Conservation (phyloP, 2,113 vertebrate species). For the Ictidomys tridecemlineatus region DNA sequence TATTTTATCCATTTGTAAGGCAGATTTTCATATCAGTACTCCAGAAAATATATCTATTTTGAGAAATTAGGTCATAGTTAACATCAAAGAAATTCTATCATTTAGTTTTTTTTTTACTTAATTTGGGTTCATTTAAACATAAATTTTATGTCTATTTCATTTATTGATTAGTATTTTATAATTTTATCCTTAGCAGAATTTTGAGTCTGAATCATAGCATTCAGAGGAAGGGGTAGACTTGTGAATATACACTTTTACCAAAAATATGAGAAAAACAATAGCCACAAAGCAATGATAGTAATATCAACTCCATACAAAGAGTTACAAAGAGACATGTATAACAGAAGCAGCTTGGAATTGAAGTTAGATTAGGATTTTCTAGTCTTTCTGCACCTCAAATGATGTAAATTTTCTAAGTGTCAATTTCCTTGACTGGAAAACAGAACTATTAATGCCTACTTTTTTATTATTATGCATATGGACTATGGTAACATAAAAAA, state of each 20-base stretch:
- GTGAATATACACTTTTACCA: neutral
- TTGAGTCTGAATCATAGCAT: neutral
- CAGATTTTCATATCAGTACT: neutral
- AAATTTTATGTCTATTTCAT: neutral
- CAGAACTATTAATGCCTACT: neutral
- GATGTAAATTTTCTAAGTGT: neutral
- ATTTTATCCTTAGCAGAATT: neutral
- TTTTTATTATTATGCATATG: neutral
- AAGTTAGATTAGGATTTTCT: neutral
- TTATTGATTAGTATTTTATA: neutral
- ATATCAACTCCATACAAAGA: neutral
- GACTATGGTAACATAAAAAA: neutral
- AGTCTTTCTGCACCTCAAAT: neutral
- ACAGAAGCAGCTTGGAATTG: neutral
- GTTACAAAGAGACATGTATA: neutral
- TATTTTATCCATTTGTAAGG: neutral
- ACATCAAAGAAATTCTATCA: neutral
- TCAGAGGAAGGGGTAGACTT: neutral
- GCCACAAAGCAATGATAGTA: neutral
- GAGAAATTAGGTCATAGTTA: neutral
- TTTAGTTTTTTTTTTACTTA: neutral
- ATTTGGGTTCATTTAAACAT: constrained; percentile 25
- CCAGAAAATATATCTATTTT: neutral
- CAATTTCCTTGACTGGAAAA: neutral
- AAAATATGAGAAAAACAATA: neutral